Evolutionary conservation across 1,140 invertebrate species (phyloP), one percentile per base, ranked within the genome.

Genomic region (Drosophila insularis): DNA sequence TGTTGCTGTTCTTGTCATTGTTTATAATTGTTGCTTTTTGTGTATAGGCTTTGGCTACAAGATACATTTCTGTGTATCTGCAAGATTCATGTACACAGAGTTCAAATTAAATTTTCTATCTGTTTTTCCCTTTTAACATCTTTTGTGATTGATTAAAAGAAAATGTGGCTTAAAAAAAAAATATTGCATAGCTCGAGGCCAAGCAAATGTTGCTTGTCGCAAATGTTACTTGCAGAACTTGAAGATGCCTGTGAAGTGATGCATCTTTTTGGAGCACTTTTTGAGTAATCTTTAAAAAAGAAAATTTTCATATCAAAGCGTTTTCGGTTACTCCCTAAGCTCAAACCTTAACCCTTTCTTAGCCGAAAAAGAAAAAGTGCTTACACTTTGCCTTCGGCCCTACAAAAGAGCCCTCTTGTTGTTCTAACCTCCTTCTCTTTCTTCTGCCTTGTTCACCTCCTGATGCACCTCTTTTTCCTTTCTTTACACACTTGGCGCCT

Each of bases 1-100:
- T 71, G 46, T 63, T 76, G 63, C 61, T 71, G 55, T 59, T 76
- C 21, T 62, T 81, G 66, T 80, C 81, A 77, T 89, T 89, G 79
- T 76, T 87, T 75, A 78, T 81, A 78, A 84, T 80, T 84, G 81
- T 84, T 85, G 69, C 63, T 74, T 80, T 80, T 77, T 84, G 55
- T 67, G 69, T 63, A 67, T 64, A 61, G 23, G 40, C 40, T 53
- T 50, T 19, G 35, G 7, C 69, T 39, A 56, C 39, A 62, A 65
- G 23, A 64, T 56, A 63, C 68, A 65, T 61, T 37, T 40, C 14
- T 50, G 17, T 58, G 35, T 59, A 66, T 56, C 31, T 46, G 27
- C 39, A 58, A 76, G 73, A 78, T 61, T 7, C 50, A 81, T 56
- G 68, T 75, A 46, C 31, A 55, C 27, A 35, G 54, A 64, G 61